Percentiles rank a stretch among this genome's conserved stretches.
Conservation (phyloP, 2,888 invertebrate genomes). For the Conus canariensis region DNA sequence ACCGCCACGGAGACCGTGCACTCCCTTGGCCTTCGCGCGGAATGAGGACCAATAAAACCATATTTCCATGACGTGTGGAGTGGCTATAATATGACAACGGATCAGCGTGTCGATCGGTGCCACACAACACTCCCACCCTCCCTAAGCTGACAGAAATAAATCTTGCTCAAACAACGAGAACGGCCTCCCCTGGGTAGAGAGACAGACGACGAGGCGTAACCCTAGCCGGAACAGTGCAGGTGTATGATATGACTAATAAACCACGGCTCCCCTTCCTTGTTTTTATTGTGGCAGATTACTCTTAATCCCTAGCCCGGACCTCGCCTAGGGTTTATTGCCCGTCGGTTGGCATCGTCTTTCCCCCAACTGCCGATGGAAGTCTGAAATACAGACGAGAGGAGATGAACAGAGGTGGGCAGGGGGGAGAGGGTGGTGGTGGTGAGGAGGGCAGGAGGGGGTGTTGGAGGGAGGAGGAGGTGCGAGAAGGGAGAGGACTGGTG, state of each 20-base stretch:
- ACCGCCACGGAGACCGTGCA: background rate
- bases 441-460: too few species aligned
- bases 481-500: background rate
- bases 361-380: background rate
- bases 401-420: background rate
- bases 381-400: background rate
- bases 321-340: conserved; percentile 8
- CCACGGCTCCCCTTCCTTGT: background rate
- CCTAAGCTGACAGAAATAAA: conserved; percentile 5
- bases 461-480: too few species aligned
- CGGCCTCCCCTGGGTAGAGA: background rate
- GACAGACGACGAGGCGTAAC: background rate
- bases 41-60: conserved; percentile 14
- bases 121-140: background rate
- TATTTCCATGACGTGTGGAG: conserved; percentile 9
- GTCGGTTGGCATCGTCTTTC: background rate
- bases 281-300: conserved; percentile 21
- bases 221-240: conserved; percentile 15
- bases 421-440: too few species aligned
- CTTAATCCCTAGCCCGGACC: conserved; percentile 2
- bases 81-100: conserved; percentile 22
- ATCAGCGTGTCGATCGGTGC: conserved; percentile 2
- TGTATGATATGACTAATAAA: conserved; percentile 39
- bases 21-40: background rate
- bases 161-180: background rate